These are phyloP conservation scores for Paragorgia papillata DNA, from an alignment of 92 coral and sea anemone genomes.

Conservation along the genomic window DNA sequence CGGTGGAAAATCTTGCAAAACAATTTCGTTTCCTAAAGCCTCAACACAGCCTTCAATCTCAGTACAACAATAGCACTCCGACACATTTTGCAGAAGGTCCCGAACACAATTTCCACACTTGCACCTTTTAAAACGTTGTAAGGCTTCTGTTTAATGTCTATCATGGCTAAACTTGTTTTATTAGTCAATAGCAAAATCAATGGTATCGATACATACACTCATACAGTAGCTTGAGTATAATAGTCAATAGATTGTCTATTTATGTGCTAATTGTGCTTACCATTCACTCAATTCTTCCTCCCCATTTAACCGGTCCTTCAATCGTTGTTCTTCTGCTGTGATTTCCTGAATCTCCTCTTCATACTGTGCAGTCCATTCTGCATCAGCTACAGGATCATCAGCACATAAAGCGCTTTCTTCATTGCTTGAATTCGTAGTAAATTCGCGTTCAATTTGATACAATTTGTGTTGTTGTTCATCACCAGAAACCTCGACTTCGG, in stretches of 20 bases:
- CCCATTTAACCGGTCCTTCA: slow-evolving; percentile 42
- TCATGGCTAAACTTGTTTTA: background rate
- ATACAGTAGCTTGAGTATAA: too few species aligned
- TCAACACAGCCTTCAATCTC: slow-evolving; percentile 60
- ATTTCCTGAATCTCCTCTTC: slow-evolving; percentile 46
- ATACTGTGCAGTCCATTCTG: slow-evolving; percentile 48
- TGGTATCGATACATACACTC: background rate
- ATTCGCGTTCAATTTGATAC: slow-evolving; percentile 5
- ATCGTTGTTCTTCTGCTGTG: slow-evolving; percentile 23
- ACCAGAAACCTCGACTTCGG: slow-evolving; percentile 2
- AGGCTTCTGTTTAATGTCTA: too few species aligned
- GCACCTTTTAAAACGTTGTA: too few species aligned
- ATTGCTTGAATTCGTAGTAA: slow-evolving; percentile 25
- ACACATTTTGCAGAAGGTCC: slow-evolving; percentile 55
- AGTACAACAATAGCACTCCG: slow-evolving; percentile 63
- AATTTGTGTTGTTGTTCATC: background rate
- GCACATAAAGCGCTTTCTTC: slow-evolving; percentile 44
- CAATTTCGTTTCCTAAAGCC: slow-evolving; percentile 48
- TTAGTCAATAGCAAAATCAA: slow-evolving; percentile 7
- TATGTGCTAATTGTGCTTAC: slow-evolving; percentile 41
- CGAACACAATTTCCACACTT: slow-evolving; percentile 52
- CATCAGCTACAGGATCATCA: slow-evolving; percentile 57
- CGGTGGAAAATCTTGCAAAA: slow-evolving; percentile 45
- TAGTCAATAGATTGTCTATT: too few species aligned
- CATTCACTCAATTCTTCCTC: slow-evolving; percentile 34